Evolutionary conservation across 2,113 vertebrate species (phyloP).

Genomic region (Myrmecophaga tridactyla): DNA sequence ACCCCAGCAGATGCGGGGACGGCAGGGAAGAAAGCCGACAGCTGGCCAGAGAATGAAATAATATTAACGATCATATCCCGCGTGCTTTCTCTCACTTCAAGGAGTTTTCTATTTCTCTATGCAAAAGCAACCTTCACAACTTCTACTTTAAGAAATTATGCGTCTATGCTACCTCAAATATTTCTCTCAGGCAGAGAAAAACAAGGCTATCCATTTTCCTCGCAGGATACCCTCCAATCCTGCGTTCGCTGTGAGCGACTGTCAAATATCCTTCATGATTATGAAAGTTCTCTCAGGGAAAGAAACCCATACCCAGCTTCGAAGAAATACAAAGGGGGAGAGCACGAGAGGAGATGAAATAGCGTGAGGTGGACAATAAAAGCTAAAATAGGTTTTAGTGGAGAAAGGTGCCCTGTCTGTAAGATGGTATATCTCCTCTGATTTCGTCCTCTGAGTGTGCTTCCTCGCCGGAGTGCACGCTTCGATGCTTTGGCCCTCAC

Average conservation of each 20-base stretch:
- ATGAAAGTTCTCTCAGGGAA: neutral
- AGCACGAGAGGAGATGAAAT: neutral
- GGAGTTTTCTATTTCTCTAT: neutral
- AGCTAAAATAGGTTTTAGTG: neutral
- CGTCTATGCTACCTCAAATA: neutral
- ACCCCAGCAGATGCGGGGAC: neutral
- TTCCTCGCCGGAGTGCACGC: neutral
- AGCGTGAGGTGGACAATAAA: neutral
- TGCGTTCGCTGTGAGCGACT: rapidly evolving
- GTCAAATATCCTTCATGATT: neutral
- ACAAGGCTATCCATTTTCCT: neutral
- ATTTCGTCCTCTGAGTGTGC: neutral
- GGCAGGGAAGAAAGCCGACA: rapidly evolving
- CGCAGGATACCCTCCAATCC: neutral
- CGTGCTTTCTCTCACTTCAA: rapidly evolving
- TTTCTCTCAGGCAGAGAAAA: neutral
- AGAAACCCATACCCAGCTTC: neutral
- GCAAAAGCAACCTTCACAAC: neutral
- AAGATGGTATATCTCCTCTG: rapidly evolving
- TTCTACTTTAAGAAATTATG: neutral
- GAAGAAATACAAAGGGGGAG: neutral
- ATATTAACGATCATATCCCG: rapidly evolving
- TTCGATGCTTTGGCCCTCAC: neutral
- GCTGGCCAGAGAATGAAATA: neutral
- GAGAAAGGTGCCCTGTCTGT: neutral